These are phyloP conservation scores for Seira ritae DNA, from an alignment of 2,888 invertebrate genomes.

Conservation along the genomic window DNA sequence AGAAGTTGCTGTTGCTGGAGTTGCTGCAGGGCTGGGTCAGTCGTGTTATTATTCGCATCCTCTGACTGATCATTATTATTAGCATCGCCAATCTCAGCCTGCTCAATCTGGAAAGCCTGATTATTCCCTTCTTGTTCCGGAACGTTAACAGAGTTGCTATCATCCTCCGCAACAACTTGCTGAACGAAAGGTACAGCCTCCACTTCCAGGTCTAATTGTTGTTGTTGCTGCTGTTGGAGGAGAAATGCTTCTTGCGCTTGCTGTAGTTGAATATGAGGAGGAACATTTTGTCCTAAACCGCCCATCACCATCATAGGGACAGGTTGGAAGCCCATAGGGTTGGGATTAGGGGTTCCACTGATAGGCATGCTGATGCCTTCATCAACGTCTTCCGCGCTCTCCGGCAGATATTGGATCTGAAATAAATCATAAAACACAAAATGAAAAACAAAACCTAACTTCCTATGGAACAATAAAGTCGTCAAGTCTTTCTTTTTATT, in stretches of 20 bases:
- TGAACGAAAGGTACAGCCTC: constrained; percentile 25
- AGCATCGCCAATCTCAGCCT: constrained; percentile 69
- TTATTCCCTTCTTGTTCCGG: constrained; percentile 39
- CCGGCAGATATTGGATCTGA: constrained; percentile 50
- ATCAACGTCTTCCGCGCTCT: constrained; percentile 67
- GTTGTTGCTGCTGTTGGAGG: constrained; percentile 47
- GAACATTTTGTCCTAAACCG: constrained; percentile 32
- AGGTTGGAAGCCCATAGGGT: constrained; percentile 41
- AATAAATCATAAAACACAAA: neutral
- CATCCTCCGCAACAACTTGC: constrained; percentile 6
- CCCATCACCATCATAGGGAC: constrained; percentile 37
- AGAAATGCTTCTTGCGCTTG: constrained; percentile 61
- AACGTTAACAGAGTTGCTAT: constrained; percentile 12
- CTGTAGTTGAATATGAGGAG: constrained; percentile 64
- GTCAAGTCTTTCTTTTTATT: no score
- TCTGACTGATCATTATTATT: constrained; percentile 73
- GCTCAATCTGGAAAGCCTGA: constrained; percentile 70
- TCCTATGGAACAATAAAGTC: no score
- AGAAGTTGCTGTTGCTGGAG: constrained; percentile 62
- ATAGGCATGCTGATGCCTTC: constrained; percentile 63
- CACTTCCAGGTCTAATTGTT: constrained; percentile 44
- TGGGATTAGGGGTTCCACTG: constrained; percentile 25
- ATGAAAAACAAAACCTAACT: no score
- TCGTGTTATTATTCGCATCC: constrained; percentile 73
- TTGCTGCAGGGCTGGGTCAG: constrained; percentile 70